phyloP scores from a whole-genome alignment of 2,888 invertebrate species.

The Scaeva pyrastri region DNA sequence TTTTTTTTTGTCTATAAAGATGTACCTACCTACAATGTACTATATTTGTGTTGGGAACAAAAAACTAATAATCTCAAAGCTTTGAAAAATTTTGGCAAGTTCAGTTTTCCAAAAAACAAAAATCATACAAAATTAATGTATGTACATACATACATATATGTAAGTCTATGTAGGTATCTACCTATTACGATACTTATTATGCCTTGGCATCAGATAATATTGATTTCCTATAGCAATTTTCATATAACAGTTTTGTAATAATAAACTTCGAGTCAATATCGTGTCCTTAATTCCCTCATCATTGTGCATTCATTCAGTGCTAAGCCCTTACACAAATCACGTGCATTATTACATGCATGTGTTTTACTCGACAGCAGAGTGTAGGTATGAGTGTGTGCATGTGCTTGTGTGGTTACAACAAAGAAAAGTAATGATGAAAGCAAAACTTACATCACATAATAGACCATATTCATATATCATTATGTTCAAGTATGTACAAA shows the following conservation, averaged over 20 bases:
- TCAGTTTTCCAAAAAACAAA: not conserved
- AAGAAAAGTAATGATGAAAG: conserved; percentile 47
- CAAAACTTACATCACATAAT: conserved; percentile 48
- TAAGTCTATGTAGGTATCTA: too few relatives aligned
- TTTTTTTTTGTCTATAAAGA: not conserved
- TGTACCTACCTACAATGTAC: too few relatives aligned
- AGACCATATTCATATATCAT: conserved; percentile 13
- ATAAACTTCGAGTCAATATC: conserved; percentile 28
- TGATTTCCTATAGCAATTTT: conserved; percentile 7
- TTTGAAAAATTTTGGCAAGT: not conserved
- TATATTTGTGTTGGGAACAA: too few relatives aligned
- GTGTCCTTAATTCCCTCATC: conserved; percentile 34
- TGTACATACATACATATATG: too few relatives aligned
- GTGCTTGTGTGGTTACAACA: conserved; percentile 17
- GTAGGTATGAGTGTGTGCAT: not conserved
- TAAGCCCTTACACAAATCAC: conserved; percentile 40
- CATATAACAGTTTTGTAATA: conserved; percentile 26
- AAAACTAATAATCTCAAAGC: not conserved
- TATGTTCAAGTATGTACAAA: too few relatives aligned
- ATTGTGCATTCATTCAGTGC: conserved; percentile 46
- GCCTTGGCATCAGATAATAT: not conserved
- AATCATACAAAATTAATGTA: too few relatives aligned
- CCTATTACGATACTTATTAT: not conserved
- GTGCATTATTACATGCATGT: conserved; percentile 30
- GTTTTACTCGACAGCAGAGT: not conserved